Percentiles rank a stretch among this genome's conserved stretches.
These are phyloP conservation scores for Labeo catla DNA, from an alignment of 2,113 vertebrate genomes.

Conservation along the genomic window DNA sequence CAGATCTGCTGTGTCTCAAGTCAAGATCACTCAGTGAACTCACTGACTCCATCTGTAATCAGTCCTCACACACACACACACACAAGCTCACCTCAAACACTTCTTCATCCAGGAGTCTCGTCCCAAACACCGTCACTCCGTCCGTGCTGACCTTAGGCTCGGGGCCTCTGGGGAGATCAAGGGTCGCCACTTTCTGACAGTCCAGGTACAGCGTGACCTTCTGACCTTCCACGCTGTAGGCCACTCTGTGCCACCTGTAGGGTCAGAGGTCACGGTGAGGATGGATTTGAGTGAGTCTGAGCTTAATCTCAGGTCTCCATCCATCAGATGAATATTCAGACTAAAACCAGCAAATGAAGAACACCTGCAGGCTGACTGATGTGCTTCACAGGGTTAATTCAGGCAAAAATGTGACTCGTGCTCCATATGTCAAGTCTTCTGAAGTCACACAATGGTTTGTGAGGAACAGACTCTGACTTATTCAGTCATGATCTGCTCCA, in stretches of 20 bases:
- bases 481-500: not conserved
- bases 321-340: not conserved
- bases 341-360: not conserved
- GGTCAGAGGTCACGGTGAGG: not conserved
- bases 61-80: not conserved
- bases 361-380: not conserved
- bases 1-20: too few relatives aligned
- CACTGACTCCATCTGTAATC: not conserved
- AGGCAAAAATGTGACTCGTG: not conserved
- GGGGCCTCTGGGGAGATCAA: constrained; percentile 82
- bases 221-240: constrained; percentile 89
- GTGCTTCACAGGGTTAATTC: not conserved
- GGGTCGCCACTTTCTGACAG: constrained; percentile 86
- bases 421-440: not conserved
- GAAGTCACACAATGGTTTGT: not conserved
- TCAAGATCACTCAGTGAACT: not conserved
- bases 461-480: not conserved
- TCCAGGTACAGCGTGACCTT: constrained; percentile 89
- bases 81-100: constrained; percentile 88
- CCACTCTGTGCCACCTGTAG: constrained; percentile 92
- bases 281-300: not conserved
- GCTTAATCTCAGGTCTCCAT: not conserved
- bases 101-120: constrained; percentile 91
- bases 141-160: constrained; percentile 87
- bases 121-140: constrained; percentile 93